Percentiles rank a stretch among this genome's conserved stretches.
These are phyloP conservation scores for Reticulitermes speratus DNA, from an alignment of 1,140 invertebrate genomes.

Conservation along the genomic window DNA sequence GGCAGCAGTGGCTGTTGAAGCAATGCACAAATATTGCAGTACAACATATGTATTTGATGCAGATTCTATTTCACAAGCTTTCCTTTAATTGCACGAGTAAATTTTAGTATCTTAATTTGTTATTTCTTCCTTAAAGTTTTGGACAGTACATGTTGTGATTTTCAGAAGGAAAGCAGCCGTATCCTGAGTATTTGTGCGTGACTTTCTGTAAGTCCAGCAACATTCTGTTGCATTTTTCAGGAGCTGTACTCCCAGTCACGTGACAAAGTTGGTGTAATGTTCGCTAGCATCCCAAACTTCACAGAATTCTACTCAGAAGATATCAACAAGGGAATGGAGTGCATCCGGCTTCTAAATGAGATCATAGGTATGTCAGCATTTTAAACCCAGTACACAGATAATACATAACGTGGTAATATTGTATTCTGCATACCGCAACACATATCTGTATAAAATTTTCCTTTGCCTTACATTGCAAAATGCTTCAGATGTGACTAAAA, in stretches of 20 bases:
- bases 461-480: neutral
- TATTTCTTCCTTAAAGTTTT: too few relatives aligned
- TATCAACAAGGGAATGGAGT: conserved; percentile 95
- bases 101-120: too few relatives aligned
- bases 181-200: too few relatives aligned
- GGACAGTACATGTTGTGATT: too few relatives aligned
- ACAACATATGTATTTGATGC: too few relatives aligned
- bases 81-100: too few relatives aligned
- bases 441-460: conserved; percentile 17
- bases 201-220: too few relatives aligned
- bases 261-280: conserved; percentile 93
- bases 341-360: conserved; percentile 95
- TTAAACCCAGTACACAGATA: neutral
- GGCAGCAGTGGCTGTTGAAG: too few relatives aligned
- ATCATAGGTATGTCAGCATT: conserved; percentile 76
- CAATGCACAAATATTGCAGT: too few relatives aligned
- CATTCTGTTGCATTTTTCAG: conserved; percentile 51
- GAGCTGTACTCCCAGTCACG: conserved; percentile 94
- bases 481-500: too few relatives aligned
- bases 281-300: conserved; percentile 97
- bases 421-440: neutral
- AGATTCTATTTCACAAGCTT: too few relatives aligned
- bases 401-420: neutral
- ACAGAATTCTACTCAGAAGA: conserved; percentile 98
- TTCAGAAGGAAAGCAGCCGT: too few relatives aligned